A percentile compares a stretch with the other conserved stretches of the same genome.
phyloP scores from a whole-genome alignment of 2,888 invertebrate genomes.

The Drosophila mulleri region DNA sequence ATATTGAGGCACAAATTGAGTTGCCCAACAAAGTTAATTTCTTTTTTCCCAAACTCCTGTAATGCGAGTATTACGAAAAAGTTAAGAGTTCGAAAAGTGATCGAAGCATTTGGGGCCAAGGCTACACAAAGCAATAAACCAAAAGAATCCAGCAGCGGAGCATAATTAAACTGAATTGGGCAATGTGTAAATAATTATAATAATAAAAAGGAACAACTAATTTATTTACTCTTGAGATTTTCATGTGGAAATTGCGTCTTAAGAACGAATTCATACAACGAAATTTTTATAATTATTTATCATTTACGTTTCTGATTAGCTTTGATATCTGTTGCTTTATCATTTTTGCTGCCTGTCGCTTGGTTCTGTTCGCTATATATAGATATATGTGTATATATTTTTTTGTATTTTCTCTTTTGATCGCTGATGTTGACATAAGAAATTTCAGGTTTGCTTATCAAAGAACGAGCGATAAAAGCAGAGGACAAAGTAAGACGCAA shows the following conservation, averaged over 20 bases:
- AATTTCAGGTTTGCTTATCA: constrained; percentile 50
- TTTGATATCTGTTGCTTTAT: constrained; percentile 39
- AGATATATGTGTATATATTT: not conserved
- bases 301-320: constrained; percentile 72
- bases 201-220: not conserved
- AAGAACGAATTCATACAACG: constrained; percentile 34
- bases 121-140: not conserved
- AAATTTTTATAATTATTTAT: constrained; percentile 74
- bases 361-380: not conserved
- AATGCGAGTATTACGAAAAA: constrained; percentile 32
- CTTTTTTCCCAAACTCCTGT: constrained; percentile 10
- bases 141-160: not conserved
- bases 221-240: not conserved
- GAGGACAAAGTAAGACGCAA: constrained; percentile 8
- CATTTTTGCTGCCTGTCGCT: constrained; percentile 36
- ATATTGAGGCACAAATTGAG: constrained; percentile 35
- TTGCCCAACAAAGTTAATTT: constrained; percentile 33
- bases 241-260: constrained; percentile 58
- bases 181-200: constrained; percentile 6
- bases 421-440: constrained; percentile 13
- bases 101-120: constrained; percentile 18
- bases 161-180: constrained; percentile 25
- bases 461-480: constrained; percentile 37
- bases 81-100: constrained; percentile 12
- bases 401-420: constrained; percentile 27